phyloP scores from a whole-genome alignment of 2,797 vertebrate species.

The Myripristis murdjan region DNA sequence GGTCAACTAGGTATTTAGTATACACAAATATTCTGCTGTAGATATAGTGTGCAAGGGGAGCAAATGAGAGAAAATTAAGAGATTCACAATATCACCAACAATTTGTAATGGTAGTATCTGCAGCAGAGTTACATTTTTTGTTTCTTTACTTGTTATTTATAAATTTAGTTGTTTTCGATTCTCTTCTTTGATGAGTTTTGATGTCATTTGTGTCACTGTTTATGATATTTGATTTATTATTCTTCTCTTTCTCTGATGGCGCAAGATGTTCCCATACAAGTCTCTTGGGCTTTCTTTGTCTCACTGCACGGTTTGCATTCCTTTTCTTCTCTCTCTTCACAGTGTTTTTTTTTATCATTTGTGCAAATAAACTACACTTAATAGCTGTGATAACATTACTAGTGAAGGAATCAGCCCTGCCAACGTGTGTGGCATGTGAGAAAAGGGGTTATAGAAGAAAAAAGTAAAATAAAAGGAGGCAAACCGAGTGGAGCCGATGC shows the following conservation, averaged over 20 bases:
- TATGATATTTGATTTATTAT: slow-evolving; percentile 49
- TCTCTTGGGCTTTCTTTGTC: slow-evolving; percentile 60
- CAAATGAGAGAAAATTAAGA: slow-evolving; percentile 10
- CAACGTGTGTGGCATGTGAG: slow-evolving; percentile 29
- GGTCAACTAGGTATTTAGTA: slow-evolving; percentile 43
- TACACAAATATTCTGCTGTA: slow-evolving; percentile 37
- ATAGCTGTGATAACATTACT: slow-evolving; percentile 64
- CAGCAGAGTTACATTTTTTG: slow-evolving; percentile 23
- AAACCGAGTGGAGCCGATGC: slow-evolving; percentile 89
- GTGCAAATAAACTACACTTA: slow-evolving; percentile 66
- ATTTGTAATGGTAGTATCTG: slow-evolving; percentile 19
- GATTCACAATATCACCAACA: slow-evolving; percentile 1
- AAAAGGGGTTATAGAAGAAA: slow-evolving; percentile 20
- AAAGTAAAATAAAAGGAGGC: slow-evolving; percentile 55
- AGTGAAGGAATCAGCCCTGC: slow-evolving; percentile 36
- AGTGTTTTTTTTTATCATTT: slow-evolving; percentile 44
- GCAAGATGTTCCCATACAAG: slow-evolving; percentile 45
- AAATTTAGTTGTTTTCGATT: slow-evolving; percentile 21
- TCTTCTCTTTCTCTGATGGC: slow-evolving; percentile 43
- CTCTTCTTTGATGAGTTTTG: slow-evolving; percentile 55
- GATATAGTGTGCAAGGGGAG: neutral
- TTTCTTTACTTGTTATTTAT: slow-evolving; percentile 41
- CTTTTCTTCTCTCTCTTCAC: slow-evolving; percentile 23
- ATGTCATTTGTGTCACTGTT: slow-evolving; percentile 54
- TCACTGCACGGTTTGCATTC: slow-evolving; percentile 44